phyloP scores from a whole-genome alignment of 2,797 vertebrate genomes.

The Catharus ustulatus region DNA sequence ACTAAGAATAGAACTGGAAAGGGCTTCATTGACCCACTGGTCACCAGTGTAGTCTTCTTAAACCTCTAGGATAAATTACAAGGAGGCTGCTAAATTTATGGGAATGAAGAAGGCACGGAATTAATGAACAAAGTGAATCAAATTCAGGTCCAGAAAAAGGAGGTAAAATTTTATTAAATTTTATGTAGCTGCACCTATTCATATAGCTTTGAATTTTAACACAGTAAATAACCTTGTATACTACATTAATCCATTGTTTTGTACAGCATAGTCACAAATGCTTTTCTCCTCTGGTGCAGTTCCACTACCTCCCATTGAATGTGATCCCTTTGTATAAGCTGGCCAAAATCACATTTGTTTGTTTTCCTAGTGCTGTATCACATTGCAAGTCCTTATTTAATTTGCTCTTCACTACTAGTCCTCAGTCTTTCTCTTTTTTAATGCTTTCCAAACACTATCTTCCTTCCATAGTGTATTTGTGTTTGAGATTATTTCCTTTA shows the following conservation, averaged over 20 bases:
- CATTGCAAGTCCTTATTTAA: conserved; percentile 61
- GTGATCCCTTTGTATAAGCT: background rate
- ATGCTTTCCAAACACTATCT: conserved; percentile 41
- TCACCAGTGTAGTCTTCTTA: background rate
- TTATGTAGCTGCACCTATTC: background rate
- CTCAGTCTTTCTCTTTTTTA: background rate
- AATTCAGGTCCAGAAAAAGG: conserved; percentile 4
- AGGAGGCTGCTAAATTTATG: background rate
- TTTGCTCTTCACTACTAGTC: conserved; percentile 65
- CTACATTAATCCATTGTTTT: background rate
- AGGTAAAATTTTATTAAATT: background rate
- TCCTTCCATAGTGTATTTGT: conserved; percentile 43
- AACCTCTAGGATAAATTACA: conserved; percentile 15
- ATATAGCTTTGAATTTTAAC: background rate
- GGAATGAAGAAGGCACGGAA: background rate
- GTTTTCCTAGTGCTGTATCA: conserved; percentile 67
- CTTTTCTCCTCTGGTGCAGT: background rate
- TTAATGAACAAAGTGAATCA: background rate
- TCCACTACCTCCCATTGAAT: background rate
- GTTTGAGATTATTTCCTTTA: conserved; percentile 55
- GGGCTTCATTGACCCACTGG: background rate
- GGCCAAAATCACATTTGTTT: conserved; percentile 64
- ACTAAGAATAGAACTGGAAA: conserved; percentile 37
- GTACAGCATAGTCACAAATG: background rate
- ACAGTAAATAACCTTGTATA: background rate